Conservation (phyloP, 1,140 invertebrate genomes). For the Calosoma granatense region DNA sequence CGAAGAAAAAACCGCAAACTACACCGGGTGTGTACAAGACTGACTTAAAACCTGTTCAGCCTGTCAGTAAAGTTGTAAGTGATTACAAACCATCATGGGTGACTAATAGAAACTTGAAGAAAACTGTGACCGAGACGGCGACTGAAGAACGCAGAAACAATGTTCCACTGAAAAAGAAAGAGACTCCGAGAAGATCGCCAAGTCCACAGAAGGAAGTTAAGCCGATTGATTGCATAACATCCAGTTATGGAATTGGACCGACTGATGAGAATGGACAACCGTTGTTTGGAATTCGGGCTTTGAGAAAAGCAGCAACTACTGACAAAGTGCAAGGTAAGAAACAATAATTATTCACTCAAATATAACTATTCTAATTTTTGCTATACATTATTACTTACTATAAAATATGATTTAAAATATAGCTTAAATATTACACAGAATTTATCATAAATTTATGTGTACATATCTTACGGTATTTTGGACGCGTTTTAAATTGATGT, state of each 20-base stretch:
- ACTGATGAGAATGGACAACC: conserved; percentile 67
- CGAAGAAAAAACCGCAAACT: not conserved
- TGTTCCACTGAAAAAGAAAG: conserved; percentile 18
- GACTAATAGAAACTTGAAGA: conserved; percentile 26
- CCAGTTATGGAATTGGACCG: conserved; percentile 71
- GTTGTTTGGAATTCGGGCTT: conserved; percentile 61
- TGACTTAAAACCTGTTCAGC: conserved; percentile 22
- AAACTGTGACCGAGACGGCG: conserved; percentile 15
- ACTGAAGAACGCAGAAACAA: not conserved
- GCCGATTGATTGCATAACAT: conserved; percentile 55
- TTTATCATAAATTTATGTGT: not conserved
- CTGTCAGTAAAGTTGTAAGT: conserved; percentile 15
- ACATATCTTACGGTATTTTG: too few species aligned
- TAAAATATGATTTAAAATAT: too few species aligned
- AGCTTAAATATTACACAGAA: too few species aligned
- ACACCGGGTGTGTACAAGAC: conserved; percentile 3
- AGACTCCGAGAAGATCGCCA: not conserved
- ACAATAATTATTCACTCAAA: too few species aligned
- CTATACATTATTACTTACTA: too few species aligned
- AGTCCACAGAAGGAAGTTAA: conserved; percentile 27
- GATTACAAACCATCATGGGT: conserved; percentile 30
- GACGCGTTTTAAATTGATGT: conserved; percentile 10
- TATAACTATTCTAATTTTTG: too few species aligned
- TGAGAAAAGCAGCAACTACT: conserved; percentile 50
- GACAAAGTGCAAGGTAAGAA: conserved; percentile 41